Base-by-base conservation (phyloP, 1,140 invertebrate species). In the Hyles vespertilio region DNA sequence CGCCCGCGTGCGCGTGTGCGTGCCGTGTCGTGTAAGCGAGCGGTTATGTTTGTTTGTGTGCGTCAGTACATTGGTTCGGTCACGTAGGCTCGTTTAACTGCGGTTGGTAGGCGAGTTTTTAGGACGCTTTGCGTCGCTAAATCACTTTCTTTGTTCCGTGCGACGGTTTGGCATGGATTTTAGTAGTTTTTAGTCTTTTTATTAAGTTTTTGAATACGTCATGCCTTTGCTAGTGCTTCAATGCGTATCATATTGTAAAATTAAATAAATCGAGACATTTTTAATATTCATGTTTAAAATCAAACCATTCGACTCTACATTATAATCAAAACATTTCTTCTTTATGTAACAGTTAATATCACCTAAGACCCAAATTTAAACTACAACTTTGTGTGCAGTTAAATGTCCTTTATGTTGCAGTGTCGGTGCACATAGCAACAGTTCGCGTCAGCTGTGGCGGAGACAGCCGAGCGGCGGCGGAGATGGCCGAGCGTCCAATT, bases 361-460 rank as follows among this genome's bases (percentile, higher is more conserved):
- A 40, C 5, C 36, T 40, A 40, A 40, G 8, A 40, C 4, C 8
- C 4, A 8, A 40, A 0, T 40, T 40, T 40, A 5, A 8, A 40
- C 4, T 40, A 40, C 8, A 8, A 40, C 8, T 8, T 8, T 5
- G 3, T 6, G 45, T 11, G 22, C 32, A 10, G 7, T 32, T 46
- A 6, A 33, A 77, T 72, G 81, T 83, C 84, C 79, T 65, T 54
- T 68, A 65, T 10, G 55, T 61, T 70, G 67, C 46, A 11, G 5
- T 52, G 70, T 51, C 56, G 71, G 53, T 79, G 82, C 81, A 85
- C 82, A 80, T 87, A 85, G 84, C 84, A 87, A 87, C 82, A 87
- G 79, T 63, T 76, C 71, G 60, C 72, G 69, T 87, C 82, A 85
- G 81, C 82, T 85, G 81, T 71, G 76, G 54, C 79, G 83, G 72